phyloP scores from a whole-genome alignment of 2,888 invertebrate genomes.

The Hymenopus coronatus region DNA sequence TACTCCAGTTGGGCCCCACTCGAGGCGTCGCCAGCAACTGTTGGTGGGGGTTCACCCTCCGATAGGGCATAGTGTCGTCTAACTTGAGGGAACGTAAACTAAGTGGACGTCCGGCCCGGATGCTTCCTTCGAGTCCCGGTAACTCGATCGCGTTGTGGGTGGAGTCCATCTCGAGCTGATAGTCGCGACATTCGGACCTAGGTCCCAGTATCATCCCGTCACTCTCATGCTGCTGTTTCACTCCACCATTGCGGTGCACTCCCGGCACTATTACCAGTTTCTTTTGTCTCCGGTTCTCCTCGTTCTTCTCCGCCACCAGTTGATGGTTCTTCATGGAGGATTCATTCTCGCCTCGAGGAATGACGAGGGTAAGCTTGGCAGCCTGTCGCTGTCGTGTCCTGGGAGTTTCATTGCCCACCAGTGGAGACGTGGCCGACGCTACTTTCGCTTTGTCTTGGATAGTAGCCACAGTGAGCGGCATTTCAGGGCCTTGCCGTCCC shows the following conservation, averaged over 20 bases:
- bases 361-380: neutral
- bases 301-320: conserved; percentile 16
- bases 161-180: neutral
- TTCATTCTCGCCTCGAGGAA: neutral
- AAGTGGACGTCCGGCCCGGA: neutral
- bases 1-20: conserved; percentile 42
- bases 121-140: neutral
- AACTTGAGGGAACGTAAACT: conserved; percentile 26
- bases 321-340: neutral
- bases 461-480: neutral
- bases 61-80: neutral
- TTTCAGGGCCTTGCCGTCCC: neutral
- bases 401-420: neutral
- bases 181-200: neutral
- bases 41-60: neutral
- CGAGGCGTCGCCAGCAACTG: neutral
- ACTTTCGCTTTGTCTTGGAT: neutral
- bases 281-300: conserved; percentile 19
- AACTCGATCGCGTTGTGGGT: neutral
- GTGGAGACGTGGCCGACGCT: neutral
- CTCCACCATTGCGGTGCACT: neutral
- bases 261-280: conserved; percentile 25
- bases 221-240: neutral
- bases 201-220: neutral
- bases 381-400: neutral